A percentile compares a stretch with the other conserved stretches of the same genome.
These are phyloP conservation scores for Caenorhabditis sp. DNA, from an alignment of 2,888 invertebrate genomes.

Conservation along the genomic window DNA sequence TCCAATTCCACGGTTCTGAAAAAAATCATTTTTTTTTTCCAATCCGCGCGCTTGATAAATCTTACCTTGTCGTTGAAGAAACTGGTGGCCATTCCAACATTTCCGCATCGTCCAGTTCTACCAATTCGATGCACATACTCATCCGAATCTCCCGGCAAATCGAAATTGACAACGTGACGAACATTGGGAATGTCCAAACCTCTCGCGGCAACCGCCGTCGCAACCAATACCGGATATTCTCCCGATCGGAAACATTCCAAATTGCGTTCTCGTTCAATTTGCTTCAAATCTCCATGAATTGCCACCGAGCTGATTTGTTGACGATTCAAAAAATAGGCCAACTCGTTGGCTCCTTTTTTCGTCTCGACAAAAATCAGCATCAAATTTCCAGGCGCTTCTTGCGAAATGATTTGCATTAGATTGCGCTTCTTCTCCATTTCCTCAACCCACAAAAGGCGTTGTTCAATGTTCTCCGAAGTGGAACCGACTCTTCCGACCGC, in stretches of 20 bases:
- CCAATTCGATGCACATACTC: slow-evolving; percentile 61
- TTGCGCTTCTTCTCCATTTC: slow-evolving; percentile 95
- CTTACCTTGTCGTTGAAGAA: slow-evolving; percentile 57
- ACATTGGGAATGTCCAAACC: slow-evolving; percentile 59
- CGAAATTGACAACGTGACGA: slow-evolving; percentile 53
- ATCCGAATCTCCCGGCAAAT: slow-evolving; percentile 54
- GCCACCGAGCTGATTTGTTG: slow-evolving; percentile 80
- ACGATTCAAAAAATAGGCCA: slow-evolving; percentile 80
- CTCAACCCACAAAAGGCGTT: slow-evolving; percentile 92
- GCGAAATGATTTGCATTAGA: slow-evolving; percentile 88
- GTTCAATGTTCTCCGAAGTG: slow-evolving; percentile 98
- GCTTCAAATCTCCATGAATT: slow-evolving; percentile 95
- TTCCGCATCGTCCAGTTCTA: slow-evolving; percentile 58
- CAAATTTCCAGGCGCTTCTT: slow-evolving; percentile 74
- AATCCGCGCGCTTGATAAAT: neutral
- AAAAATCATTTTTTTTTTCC: neutral
- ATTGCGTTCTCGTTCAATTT: slow-evolving; percentile 79
- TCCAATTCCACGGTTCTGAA: slow-evolving; percentile 49
- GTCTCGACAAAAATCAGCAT: slow-evolving; percentile 98
- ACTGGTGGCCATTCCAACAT: slow-evolving; percentile 53
- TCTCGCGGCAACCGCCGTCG: slow-evolving; percentile 59
- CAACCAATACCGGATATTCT: slow-evolving; percentile 72
- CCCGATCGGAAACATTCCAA: slow-evolving; percentile 74
- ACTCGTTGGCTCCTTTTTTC: slow-evolving; percentile 94
- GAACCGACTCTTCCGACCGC: slow-evolving; percentile 98